Evolutionary conservation across 1,140 invertebrate genomes (phyloP).

Genomic region (Zaprionus taronus): DNA sequence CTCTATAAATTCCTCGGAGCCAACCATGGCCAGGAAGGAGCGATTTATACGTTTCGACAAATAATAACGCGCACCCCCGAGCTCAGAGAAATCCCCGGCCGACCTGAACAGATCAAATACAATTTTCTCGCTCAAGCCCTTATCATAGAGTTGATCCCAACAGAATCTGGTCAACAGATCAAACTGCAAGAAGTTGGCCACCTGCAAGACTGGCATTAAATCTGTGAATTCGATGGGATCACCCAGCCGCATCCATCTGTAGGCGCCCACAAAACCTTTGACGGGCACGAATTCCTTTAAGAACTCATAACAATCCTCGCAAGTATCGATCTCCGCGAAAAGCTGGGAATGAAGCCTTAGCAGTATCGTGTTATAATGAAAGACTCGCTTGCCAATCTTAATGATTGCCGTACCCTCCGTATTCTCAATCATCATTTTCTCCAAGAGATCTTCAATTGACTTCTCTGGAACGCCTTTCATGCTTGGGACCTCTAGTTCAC

Average conservation of each 20-base stretch:
- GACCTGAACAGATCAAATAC: constrained; percentile 15
- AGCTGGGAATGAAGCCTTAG: neutral
- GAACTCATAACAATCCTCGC: neutral
- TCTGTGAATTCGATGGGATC: neutral
- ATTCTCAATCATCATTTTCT: neutral
- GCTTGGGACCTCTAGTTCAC: fast-evolving
- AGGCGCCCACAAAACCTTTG: constrained; percentile 20
- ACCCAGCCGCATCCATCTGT: constrained; percentile 37
- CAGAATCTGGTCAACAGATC: neutral
- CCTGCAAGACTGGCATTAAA: constrained; percentile 19
- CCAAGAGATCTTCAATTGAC: neutral
- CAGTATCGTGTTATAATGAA: neutral
- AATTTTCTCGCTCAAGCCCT: neutral
- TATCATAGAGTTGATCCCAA: neutral
- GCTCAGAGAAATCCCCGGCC: neutral
- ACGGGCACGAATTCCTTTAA: neutral
- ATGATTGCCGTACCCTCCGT: neutral
- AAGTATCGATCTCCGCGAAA: constrained; percentile 21
- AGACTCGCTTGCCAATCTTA: neutral
- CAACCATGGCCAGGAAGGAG: constrained; percentile 47
- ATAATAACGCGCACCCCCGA: neutral
- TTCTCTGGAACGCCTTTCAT: neutral
- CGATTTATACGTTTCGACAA: constrained; percentile 15
- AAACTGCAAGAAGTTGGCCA: constrained; percentile 2
- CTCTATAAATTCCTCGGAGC: constrained; percentile 2